phyloP scores from a whole-genome alignment of 2,797 vertebrate species.

The Clarias laeviceps region DNA sequence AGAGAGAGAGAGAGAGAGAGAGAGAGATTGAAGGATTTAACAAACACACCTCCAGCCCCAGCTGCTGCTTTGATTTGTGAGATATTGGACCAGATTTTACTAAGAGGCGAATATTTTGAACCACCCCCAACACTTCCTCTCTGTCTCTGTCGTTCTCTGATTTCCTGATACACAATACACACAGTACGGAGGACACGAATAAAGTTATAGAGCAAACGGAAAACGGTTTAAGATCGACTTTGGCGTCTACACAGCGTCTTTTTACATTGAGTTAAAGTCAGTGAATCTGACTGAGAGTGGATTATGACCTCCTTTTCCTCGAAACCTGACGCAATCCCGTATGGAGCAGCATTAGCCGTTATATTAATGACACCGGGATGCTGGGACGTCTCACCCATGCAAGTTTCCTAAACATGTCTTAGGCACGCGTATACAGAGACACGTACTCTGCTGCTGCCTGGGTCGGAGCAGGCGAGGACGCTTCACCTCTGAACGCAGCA shows the following conservation, averaged over 20 bases:
- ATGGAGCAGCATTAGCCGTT: background rate
- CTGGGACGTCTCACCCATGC: background rate
- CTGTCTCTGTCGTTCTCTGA: background rate
- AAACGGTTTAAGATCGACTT: background rate
- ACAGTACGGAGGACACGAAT: background rate
- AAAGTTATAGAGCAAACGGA: background rate
- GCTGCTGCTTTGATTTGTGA: slow-evolving; percentile 72
- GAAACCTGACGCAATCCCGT: background rate
- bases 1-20: slow-evolving; percentile 52
- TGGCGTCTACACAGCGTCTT: background rate
- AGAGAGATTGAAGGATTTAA: slow-evolving; percentile 65
- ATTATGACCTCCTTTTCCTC: background rate
- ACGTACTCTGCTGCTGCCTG: slow-evolving; percentile 49
- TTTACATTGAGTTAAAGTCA: background rate
- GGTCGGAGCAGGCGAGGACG: slow-evolving; percentile 67
- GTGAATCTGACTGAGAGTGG: background rate
- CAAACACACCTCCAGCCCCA: slow-evolving; percentile 74
- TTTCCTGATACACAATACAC: background rate
- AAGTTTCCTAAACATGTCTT: background rate
- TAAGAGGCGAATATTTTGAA: slow-evolving; percentile 10
- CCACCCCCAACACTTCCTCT: background rate
- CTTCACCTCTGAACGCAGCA: slow-evolving; percentile 68
- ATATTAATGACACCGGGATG: background rate
- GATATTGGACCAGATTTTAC: slow-evolving; percentile 51
- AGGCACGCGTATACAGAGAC: slow-evolving; percentile 5